Evolutionary conservation across 2,888 invertebrate genomes (phyloP).

Genomic region (Coenonympha glycerion): DNA sequence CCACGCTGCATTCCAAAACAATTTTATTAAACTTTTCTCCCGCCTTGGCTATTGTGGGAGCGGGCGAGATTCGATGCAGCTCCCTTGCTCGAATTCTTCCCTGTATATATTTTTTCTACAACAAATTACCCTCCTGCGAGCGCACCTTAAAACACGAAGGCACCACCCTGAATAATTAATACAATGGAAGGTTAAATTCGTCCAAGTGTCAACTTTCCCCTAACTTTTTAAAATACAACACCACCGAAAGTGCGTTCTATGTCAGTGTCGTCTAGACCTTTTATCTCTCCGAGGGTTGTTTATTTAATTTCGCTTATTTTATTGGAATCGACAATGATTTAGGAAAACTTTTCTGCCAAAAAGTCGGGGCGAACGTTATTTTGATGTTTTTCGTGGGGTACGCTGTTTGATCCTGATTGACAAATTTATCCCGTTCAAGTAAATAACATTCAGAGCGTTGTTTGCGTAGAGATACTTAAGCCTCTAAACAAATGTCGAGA

Average conservation of each 20-base stretch:
- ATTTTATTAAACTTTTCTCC: constrained; percentile 68
- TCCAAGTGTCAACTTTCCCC: constrained; percentile 74
- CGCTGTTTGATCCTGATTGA: constrained; percentile 67
- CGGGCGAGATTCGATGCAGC: constrained; percentile 51
- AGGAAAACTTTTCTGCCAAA: constrained; percentile 49
- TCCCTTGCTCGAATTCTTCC: constrained; percentile 67
- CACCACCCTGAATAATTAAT: constrained; percentile 74
- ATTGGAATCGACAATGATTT: constrained; percentile 72
- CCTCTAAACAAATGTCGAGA: constrained; percentile 51
- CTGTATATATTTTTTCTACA: constrained; percentile 55
- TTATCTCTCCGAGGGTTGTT: constrained; percentile 66
- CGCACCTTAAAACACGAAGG: constrained; percentile 69
- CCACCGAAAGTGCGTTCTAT: constrained; percentile 71
- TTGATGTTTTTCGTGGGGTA: constrained; percentile 36
- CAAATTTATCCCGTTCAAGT: constrained; percentile 60
- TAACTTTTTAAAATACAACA: constrained; percentile 69
- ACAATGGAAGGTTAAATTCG: constrained; percentile 74
- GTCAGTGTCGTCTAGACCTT: constrained; percentile 62
- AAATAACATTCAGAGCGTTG: constrained; percentile 50
- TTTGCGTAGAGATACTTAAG: constrained; percentile 41
- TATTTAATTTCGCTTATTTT: constrained; percentile 70
- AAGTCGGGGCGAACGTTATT: constrained; percentile 42
- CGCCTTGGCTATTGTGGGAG: constrained; percentile 45
- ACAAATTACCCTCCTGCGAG: constrained; percentile 68
- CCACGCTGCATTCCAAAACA: constrained; percentile 65